phyloP scores from a whole-genome alignment of 1,140 invertebrate genomes.

The Bemisia tabaci region DNA sequence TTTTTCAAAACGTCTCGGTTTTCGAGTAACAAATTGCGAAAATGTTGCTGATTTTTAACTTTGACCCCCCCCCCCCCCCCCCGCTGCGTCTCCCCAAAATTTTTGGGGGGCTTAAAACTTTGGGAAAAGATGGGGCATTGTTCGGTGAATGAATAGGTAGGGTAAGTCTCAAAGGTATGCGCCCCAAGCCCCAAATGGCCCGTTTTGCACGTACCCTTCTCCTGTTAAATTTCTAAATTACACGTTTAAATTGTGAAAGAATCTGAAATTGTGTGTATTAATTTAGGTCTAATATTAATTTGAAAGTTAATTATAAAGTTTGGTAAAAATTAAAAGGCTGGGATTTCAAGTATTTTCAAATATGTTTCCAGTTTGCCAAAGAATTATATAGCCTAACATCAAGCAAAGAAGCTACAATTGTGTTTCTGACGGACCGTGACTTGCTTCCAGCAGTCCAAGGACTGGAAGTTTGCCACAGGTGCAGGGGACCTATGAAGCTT shows the following conservation, averaged over 20 bases:
- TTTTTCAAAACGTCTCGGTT: too few species aligned
- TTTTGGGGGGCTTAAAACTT: too few species aligned
- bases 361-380: background rate
- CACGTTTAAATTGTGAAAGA: background rate
- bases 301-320: background rate
- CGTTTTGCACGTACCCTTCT: too few species aligned
- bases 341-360: too few species aligned
- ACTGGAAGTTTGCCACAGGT: background rate
- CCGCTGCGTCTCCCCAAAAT: too few species aligned
- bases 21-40: too few species aligned
- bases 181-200: too few species aligned
- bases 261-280: background rate
- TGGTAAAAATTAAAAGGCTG: too few species aligned
- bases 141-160: too few species aligned
- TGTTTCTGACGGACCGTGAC: background rate
- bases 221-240: background rate
- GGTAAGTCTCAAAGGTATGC: too few species aligned
- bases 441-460: background rate
- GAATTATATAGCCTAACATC: background rate
- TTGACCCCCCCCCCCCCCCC: too few species aligned
- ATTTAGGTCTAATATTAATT: background rate
- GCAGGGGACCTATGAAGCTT: background rate
- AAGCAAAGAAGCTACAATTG: background rate
- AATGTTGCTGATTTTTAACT: background rate
- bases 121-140: too few species aligned